A percentile compares a stretch with the other conserved stretches of the same genome.
Conservation (phyloP, 2,113 vertebrate genomes). For the Cygnus buccinator region DNA sequence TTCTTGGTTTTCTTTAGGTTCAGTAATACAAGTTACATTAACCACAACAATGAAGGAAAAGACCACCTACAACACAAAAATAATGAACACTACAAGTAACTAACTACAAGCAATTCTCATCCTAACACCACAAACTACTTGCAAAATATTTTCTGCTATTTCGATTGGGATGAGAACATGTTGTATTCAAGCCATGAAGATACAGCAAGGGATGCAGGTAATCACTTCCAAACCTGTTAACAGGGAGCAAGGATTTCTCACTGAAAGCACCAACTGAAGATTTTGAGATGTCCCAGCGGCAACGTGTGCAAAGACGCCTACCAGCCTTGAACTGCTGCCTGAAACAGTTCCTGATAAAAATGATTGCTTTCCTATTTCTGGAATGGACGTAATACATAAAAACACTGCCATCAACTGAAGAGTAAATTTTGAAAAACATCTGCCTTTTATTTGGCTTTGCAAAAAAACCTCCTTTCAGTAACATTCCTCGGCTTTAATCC, state of each 20-base stretch:
- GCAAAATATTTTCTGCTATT: neutral
- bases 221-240: neutral
- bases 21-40: neutral
- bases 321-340: neutral
- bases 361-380: neutral
- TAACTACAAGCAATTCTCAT: slow-evolving; percentile 10
- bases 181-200: neutral
- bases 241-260: neutral
- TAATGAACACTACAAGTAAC: neutral
- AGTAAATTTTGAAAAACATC: neutral
- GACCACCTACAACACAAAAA: neutral
- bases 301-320: neutral
- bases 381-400: neutral
- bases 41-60: neutral
- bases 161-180: neutral
- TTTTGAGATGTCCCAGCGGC: slow-evolving; percentile 1
- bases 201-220: neutral
- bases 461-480: neutral
- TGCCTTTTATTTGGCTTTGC: neutral
- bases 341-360: neutral
- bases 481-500: neutral
- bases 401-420: neutral
- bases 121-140: neutral
- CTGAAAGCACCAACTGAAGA: neutral
- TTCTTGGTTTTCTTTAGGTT: neutral